These are phyloP conservation scores for Epinephelus cyanopodus DNA, from an alignment of 2,113 vertebrate species.

Conservation along the genomic window DNA sequence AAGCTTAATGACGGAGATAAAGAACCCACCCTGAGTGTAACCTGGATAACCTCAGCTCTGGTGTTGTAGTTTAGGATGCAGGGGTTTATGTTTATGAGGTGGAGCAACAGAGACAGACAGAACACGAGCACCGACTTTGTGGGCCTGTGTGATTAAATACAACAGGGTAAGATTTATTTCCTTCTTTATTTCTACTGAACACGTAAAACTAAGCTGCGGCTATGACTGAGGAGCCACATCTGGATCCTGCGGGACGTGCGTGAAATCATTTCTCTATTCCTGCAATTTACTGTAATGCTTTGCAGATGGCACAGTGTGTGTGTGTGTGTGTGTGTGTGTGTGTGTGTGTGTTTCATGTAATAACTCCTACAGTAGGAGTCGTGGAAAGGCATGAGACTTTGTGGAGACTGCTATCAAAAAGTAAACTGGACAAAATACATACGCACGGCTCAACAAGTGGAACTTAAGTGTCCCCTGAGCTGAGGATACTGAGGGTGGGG, in stretches of 20 bases:
- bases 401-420: conserved; percentile 56
- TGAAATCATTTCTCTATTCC: conserved; percentile 79
- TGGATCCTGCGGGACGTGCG: conserved; percentile 68
- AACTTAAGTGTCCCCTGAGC: conserved; percentile 43
- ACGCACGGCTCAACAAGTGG: conserved; percentile 31
- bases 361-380: conserved; percentile 55
- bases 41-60: conserved; percentile 38
- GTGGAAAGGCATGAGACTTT: conserved; percentile 22
- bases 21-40: conserved; percentile 11
- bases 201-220: conserved; percentile 48
- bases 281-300: conserved; percentile 78
- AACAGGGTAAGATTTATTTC: conserved; percentile 47
- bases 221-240: conserved; percentile 58
- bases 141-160: conserved; percentile 40
- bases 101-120: neutral
- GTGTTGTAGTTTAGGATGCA: conserved; percentile 6
- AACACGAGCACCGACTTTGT: conserved; percentile 7
- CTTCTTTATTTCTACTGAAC: conserved; percentile 52
- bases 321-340: neutral
- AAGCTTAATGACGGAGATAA: conserved; percentile 34
- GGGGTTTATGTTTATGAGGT: conserved; percentile 9
- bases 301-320: conserved; percentile 71
- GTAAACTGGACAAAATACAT: conserved; percentile 49
- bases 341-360: conserved; percentile 28
- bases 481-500: conserved; percentile 28